Base-by-base conservation (phyloP, 2,888 invertebrate species). In the Megalurothrips usitatus region DNA sequence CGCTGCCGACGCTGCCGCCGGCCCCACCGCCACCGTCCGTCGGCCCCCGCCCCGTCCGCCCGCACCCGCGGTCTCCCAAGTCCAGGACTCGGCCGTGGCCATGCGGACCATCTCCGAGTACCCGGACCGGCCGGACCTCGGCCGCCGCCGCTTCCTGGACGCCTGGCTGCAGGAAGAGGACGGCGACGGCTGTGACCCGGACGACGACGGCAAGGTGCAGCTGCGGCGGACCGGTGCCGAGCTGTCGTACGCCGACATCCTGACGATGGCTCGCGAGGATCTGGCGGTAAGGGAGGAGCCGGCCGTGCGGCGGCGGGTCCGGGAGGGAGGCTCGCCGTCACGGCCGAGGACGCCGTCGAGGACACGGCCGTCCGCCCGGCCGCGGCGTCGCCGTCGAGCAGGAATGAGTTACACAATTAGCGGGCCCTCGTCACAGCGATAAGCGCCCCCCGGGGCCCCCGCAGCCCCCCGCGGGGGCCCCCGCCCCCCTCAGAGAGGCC, bases 381-480 rank as follows among this genome's bases (percentile, higher is more conserved):
- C n/a, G 63, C n/a, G 63, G n/a, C 63, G n/a, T 9, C 52, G 52
- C 2, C 84, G 83, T 84, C 85, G 85, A 86, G 85, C 85, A 58
- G 14, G 58, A 14, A 58, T 17, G 34, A 43, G 34, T 43, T 43
- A 58, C 19, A 17, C 68, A 75, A 75, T 75, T 75, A 75, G 68
- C 68, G 26, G 26, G 34, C 34, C 34, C 34, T 43, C 34, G 34
- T 26, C 26, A 58, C 12, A 14, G 58, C 19, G 68, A 11, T 75
- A 26, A 58, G 34, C 34, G 34, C 34, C 34, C 34, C n/a, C 34
- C 2, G 34, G 2, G 34, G 34, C 34, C 34, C 34, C 34, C 34
- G 34, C 34, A 43, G 34, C 34, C 34, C 34, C 34, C 34, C 34
- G 34, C 34, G 34, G 34, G 34, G 34, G 34, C 34, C 34, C 34